Conservation (phyloP, 1,140 invertebrate species). For the Leptinotarsa lineolata region DNA sequence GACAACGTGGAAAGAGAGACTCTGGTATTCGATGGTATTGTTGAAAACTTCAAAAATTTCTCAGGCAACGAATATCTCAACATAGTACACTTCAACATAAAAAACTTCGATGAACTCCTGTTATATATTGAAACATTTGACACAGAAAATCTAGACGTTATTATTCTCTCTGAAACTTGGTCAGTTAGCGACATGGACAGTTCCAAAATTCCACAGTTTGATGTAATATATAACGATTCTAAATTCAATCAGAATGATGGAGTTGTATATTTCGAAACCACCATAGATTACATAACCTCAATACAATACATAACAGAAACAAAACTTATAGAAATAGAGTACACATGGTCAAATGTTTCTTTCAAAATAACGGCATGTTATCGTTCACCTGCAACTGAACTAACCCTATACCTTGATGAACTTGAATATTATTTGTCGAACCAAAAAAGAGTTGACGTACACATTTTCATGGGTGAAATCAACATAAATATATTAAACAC, state of each 20-base stretch:
- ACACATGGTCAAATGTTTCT: slow-evolving; percentile 11
- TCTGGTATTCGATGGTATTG: not conserved
- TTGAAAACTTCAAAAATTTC: not conserved
- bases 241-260: slow-evolving; percentile 28
- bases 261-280: slow-evolving; percentile 18
- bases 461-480: not conserved
- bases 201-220: slow-evolving; percentile 24
- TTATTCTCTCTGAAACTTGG: slow-evolving; percentile 13
- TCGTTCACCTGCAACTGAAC: slow-evolving; percentile 9
- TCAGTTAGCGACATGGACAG: slow-evolving; percentile 1
- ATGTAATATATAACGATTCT: slow-evolving; percentile 23
- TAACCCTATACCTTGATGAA: slow-evolving; percentile 10
- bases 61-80: slow-evolving; percentile 23
- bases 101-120: slow-evolving; percentile 26
- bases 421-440: slow-evolving; percentile 13
- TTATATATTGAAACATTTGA: slow-evolving; percentile 22
- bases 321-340: slow-evolving; percentile 11
- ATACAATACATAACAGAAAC: slow-evolving; percentile 12
- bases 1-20: not conserved
- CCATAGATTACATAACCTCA: slow-evolving; percentile 13
- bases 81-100: slow-evolving; percentile 25
- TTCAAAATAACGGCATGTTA: slow-evolving; percentile 17
- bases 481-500: too few relatives aligned
- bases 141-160: slow-evolving; percentile 20
- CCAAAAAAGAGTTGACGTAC: not conserved